Evolutionary conservation across 2,113 vertebrate genomes (phyloP).

Genomic region (Hemiprocne comata): DNA sequence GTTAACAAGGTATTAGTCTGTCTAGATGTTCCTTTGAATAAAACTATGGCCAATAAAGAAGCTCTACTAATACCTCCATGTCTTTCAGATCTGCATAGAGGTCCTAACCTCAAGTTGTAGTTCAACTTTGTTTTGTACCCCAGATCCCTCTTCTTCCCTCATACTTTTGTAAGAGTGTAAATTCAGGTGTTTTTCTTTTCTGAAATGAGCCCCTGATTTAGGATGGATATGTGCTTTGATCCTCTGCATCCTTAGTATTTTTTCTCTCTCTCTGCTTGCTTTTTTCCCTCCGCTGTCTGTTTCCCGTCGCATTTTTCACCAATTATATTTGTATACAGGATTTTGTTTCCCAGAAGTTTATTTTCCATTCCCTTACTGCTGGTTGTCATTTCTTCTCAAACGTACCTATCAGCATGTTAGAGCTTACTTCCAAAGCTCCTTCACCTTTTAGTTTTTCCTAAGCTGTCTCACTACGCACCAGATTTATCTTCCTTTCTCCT

Average conservation of each 20-base stretch:
- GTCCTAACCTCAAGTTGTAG: neutral
- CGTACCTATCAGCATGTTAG: neutral
- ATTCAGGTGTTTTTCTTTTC: neutral
- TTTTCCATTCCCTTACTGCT: neutral
- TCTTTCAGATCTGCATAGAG: neutral
- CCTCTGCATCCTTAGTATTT: neutral
- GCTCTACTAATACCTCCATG: neutral
- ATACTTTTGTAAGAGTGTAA: neutral
- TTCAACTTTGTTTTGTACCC: neutral
- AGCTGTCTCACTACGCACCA: neutral
- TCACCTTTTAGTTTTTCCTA: neutral
- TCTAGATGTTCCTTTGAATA: neutral
- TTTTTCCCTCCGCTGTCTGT: neutral
- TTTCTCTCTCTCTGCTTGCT: neutral
- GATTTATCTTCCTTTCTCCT: neutral
- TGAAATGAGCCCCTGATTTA: neutral
- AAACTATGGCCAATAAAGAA: neutral
- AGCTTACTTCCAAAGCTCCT: neutral
- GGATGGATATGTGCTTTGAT: neutral
- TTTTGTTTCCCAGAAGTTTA: neutral
- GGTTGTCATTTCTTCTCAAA: neutral
- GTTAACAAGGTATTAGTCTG: neutral
- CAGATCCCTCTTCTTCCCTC: neutral
- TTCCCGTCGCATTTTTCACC: neutral
- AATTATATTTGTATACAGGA: neutral